Base-by-base conservation (phyloP, 2,888 invertebrate species). In the Axea sp. region DNA sequence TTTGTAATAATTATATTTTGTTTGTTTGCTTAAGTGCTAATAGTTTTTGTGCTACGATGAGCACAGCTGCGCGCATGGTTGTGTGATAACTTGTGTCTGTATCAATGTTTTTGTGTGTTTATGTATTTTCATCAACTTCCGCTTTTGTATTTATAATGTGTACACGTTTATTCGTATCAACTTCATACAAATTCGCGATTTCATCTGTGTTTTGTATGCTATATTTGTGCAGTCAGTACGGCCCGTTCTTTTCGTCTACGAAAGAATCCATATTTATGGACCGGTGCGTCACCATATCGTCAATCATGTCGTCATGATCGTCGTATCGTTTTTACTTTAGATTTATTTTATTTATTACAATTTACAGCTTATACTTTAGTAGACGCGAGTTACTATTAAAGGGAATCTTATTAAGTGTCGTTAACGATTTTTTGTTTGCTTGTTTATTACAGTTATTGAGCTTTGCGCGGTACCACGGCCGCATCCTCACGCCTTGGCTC, bases 1-100 rank as follows among this genome's bases (percentile, higher is more conserved):
- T 86, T 86, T 86, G 84, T 84, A 85, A 86, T 86, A 84, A 86
- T 86, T 83, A 86, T 86, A 84, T 87, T 86, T 86, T 87, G 84
- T 86, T 86, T 86, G 84, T 86, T 81, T 80, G 82, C 87, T 87
- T 87, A 87, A 79, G 82, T 82, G 81, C 86, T 87, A 87, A 87
- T 86, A 87, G 86, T 87, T 87, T 83, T 83, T 83, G 86, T 87
- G 87, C 87, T 86, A 83, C 82, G 80, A 81, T 77, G 83, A 87
- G 86, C 86, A 87, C 86, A 85, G 80, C 79, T 83, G 81, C 84
- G 85, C 84, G 83, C 83, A 80, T 76, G 55, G 71, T 76, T 78
- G 77, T 77, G 77, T 77, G 77, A 77, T 77, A 76, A 73, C 73
- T 62, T 77, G 75, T 77, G 73, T 74, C 45, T 68, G 59, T 68